Evolutionary conservation across 2,113 vertebrate species (phyloP), one percentile per base, ranked within the genome.

Genomic region (Paramisgurnus dabryanus): DNA sequence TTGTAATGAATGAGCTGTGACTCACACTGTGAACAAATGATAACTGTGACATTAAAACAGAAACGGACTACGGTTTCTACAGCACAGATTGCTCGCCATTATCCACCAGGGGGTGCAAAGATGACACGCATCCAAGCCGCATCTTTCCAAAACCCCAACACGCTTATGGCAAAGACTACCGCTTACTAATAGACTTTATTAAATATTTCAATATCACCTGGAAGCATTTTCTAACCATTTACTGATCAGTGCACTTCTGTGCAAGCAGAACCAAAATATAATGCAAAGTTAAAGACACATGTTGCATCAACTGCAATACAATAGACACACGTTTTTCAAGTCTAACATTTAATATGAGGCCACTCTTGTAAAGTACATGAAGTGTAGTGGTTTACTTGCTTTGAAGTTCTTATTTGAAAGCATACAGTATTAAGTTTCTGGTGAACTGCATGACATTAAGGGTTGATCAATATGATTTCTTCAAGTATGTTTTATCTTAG

Each of bases 61-160:
- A 22, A 27, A 15, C 3, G 10, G 11, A 12, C 67, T 69, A 34
- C 1, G 27, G 27, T 22, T 64, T 47, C 34, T 27, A 17, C n/a
- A 57, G 11, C 40, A 68, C 39, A 71, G 49, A 55, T 47, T 76
- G 34, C 57, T 4, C 10, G 22, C 64, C 17, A 57, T 65, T 43
- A 63, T 39, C 72, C 80, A 81, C 41, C 65, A 81, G 72, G 66
- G 80, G 80, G 80, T 69, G 80, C 80, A 76, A 75, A 76, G 65
- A 68, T 75, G 39, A 64, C 80, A 76, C 80, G 49, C 39, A 74
- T 58, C 47, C n/a, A 9, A 47, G 18, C 53, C 18, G 17, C 9
- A 67, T 67, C 40, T 65, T 63, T 15, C 80, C 72, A 53, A 57
- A 53, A 57, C 17, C 47, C 17, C 63, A 18, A 79, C 47, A 61